Percentiles rank a stretch among this genome's conserved stretches.
phyloP scores from a whole-genome alignment of 2,888 invertebrate species.

The Netelia fuscicornis region DNA sequence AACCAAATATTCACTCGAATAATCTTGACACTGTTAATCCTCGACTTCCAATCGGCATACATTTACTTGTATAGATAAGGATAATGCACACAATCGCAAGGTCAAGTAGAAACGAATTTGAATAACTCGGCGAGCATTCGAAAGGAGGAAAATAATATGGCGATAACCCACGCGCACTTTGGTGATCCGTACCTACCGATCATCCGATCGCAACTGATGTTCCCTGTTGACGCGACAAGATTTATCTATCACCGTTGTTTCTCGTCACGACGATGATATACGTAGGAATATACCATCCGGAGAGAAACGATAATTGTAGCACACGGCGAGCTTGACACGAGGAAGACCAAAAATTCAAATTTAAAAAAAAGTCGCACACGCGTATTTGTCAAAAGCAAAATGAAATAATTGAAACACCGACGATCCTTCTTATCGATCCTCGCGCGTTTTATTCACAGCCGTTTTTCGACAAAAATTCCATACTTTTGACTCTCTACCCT shows the following conservation, averaged over 20 bases:
- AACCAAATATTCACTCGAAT: not conserved
- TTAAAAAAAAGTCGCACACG: not conserved
- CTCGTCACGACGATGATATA: constrained; percentile 11
- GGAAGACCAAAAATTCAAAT: not conserved
- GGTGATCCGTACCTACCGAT: constrained; percentile 73
- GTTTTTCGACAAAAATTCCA: not conserved
- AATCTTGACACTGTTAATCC: constrained; percentile 22
- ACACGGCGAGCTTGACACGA: not conserved
- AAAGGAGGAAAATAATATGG: not conserved
- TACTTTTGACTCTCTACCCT: not conserved
- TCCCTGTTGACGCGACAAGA: constrained; percentile 58
- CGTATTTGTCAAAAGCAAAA: not conserved
- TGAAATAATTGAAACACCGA: not conserved
- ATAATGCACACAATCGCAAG: too few relatives aligned
- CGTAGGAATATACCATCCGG: not conserved
- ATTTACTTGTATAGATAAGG: too few relatives aligned
- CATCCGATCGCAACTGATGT: constrained; percentile 75
- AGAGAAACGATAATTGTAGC: not conserved
- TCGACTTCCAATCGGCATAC: not conserved
- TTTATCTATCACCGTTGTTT: constrained; percentile 17
- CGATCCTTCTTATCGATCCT: constrained; percentile 21
- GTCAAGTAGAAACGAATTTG: not conserved
- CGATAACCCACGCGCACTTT: constrained; percentile 24
- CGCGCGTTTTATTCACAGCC: not conserved
- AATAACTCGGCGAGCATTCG: not conserved